Base-by-base conservation (phyloP, 2,113 vertebrate genomes). In the Taurulus bubalis region DNA sequence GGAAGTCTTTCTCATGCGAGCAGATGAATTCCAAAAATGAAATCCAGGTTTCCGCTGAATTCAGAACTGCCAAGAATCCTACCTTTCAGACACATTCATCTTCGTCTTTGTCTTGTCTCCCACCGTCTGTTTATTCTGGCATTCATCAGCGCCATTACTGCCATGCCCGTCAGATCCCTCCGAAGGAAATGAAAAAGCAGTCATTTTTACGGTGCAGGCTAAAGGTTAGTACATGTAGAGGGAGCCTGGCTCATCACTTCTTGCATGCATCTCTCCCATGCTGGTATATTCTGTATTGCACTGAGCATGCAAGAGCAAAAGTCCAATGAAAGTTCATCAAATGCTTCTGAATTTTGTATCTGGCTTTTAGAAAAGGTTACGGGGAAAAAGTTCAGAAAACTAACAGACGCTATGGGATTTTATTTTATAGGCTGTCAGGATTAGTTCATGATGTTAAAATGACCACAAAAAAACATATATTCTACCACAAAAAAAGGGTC, bases 71-170 rank as follows among this genome's bases (percentile, higher is more conserved):
- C 92, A 92, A 86, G 51, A 91, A 84, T 82, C 53, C 65, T 74
- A 84, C 86, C 85, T 84, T 87, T 91, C 87, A 86, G 88, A 93
- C 86, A 87, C 88, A 93, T 94, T 91, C 89, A 91, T 94, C 92
- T 93, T 93, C 88, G 83, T 93, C 88, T 89, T 88, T 91, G 89
- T 94, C 92, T 89, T 88, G 89, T 93, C 92, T 92, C 89, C 89
- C 79, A 70, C 90, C 89, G 88, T 91, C 89, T 94, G 92, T 94
- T 94, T 90, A 87, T 94, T 93, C 90, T 94, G 90, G 90, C 86
- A 91, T 92, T 92, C 91, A 91, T 94, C 93, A 93, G 87, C 77
- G 64, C 89, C 86, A 91, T 93, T 92, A 87, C 92, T 88, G 89
- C 90, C 90, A 88, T 77, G 85, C 77, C 88, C 84, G 86, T 93